Base-by-base conservation (phyloP, 2,113 vertebrate genomes). In the Ammodytes marinus region DNA sequence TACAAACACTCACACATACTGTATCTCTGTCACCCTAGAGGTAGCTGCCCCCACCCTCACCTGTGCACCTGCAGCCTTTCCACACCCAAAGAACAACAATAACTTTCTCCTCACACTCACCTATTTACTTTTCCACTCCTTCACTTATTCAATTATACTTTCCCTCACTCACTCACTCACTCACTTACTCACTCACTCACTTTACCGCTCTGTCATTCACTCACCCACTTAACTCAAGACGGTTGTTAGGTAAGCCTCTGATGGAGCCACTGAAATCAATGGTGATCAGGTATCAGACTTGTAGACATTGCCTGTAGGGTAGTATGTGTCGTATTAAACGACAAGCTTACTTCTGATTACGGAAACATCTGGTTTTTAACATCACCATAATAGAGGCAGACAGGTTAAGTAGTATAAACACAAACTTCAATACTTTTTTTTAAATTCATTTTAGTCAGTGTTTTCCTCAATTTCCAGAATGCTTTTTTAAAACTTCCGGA, bases 201-300 rank as follows among this genome's bases (percentile, higher is more conserved):
- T 85, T 83, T 80, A 90, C 88, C 91, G 74, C 88, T 96, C 95
- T 95, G 91, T 92, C 95, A 95, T 95, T 95, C 89, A 87, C 88
- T 92, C 88, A 90, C 87, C 86, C 81, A 92, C 96, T 93, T 95
- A 89, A 7, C 69, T 84, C 53, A 27, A 82, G 88, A 90, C 74
- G 75, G 78, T 83, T 77, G 68, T 75, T 74, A 65, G 84, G 64
- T 74, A 59, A 53, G 69, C 81, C 59, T 80, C 27, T 59, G 68
- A 72, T 84, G 85, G 82, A 92, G 90, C 80, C 89, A 77, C 63
- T 64, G 74, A 81, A 83, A 90, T 90, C 87, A 80, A 86, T 91
- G 73, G 57, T 63, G 69, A 64, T 86, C 80, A 77, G 6, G 68
- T 86, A 88, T 83, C 79, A 85, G 77, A 69, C 49, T 74, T 45